Conservation (phyloP, 2,888 invertebrate genomes). For the Mylabris sibirica region DNA sequence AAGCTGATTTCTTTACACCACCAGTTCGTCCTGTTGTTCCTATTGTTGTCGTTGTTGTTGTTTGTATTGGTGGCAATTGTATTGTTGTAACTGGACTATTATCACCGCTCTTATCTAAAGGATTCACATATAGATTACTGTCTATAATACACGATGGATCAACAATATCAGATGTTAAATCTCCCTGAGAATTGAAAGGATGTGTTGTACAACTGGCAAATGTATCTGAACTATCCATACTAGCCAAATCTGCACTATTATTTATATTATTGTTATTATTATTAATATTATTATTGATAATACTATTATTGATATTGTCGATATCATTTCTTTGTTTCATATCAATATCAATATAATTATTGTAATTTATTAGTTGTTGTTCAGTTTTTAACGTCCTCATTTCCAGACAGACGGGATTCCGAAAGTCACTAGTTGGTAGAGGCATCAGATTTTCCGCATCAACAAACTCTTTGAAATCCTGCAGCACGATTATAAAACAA, state of each 20-base stretch:
- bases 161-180: conserved; percentile 61
- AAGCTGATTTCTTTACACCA: conserved; percentile 81
- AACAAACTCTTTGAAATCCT: conserved; percentile 91
- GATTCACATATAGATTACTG: conserved; percentile 89
- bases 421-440: conserved; percentile 83
- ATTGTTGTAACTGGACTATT: conserved; percentile 60
- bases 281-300: conserved; percentile 47
- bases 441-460: conserved; percentile 91
- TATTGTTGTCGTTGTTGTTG: conserved; percentile 46
- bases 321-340: conserved; percentile 30
- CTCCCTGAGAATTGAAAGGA: conserved; percentile 80
- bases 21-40: conserved; percentile 55
- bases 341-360: conserved; percentile 37
- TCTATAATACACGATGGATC: conserved; percentile 62
- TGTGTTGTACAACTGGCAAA: conserved; percentile 97
- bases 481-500: conserved; percentile 36
- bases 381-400: conserved; percentile 69
- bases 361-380: conserved; percentile 31
- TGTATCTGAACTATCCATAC: conserved; percentile 85
- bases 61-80: conserved; percentile 54
- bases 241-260: conserved; percentile 64
- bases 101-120: conserved; percentile 72
- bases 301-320: conserved; percentile 57
- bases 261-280: conserved; percentile 55
- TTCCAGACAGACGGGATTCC: conserved; percentile 83